Evolutionary conservation across 2,797 vertebrate species (phyloP).

Genomic region (Hephaestus fuliginosus): DNA sequence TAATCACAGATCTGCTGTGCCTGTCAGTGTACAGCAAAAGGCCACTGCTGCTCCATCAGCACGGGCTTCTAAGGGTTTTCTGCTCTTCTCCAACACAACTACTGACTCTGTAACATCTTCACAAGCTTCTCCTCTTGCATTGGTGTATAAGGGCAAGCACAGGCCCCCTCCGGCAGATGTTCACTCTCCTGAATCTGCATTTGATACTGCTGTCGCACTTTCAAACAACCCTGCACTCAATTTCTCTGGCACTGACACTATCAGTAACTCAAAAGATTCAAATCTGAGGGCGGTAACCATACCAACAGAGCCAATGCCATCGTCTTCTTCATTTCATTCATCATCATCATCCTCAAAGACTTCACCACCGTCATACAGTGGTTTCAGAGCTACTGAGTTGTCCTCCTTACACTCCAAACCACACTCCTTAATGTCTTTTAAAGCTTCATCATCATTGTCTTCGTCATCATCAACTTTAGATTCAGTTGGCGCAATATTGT

Average conservation of each 20-base stretch:
- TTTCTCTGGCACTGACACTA: conserved; percentile 15
- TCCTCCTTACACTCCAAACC: conserved; percentile 28
- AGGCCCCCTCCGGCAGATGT: conserved; percentile 22
- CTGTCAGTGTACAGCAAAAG: conserved; percentile 18
- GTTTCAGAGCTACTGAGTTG: conserved; percentile 10
- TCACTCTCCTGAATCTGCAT: conserved; percentile 34
- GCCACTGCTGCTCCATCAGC: conserved; percentile 43
- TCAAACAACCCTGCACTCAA: conserved; percentile 18
- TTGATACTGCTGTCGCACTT: conserved; percentile 37
- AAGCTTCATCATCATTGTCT: conserved; percentile 12
- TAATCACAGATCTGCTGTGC: conserved; percentile 50
- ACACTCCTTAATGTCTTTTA: neutral
- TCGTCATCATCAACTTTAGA: neutral
- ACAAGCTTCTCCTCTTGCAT: conserved; percentile 21
- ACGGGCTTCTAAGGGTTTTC: conserved; percentile 29
- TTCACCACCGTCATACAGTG: neutral
- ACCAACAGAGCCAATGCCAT: conserved; percentile 16
- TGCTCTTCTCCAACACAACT: conserved; percentile 40
- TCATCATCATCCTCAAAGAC: conserved; percentile 19
- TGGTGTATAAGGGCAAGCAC: conserved; percentile 18
- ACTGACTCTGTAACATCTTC: conserved; percentile 47
- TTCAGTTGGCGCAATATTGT: conserved; percentile 11
- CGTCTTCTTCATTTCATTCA: conserved; percentile 21
- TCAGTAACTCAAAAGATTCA: conserved; percentile 12
- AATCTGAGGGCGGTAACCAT: conserved; percentile 9